Percentiles rank a stretch among this genome's conserved stretches.
Conservation (phyloP, 1,140 invertebrate species). For the Meloidogyne hapla region DNA sequence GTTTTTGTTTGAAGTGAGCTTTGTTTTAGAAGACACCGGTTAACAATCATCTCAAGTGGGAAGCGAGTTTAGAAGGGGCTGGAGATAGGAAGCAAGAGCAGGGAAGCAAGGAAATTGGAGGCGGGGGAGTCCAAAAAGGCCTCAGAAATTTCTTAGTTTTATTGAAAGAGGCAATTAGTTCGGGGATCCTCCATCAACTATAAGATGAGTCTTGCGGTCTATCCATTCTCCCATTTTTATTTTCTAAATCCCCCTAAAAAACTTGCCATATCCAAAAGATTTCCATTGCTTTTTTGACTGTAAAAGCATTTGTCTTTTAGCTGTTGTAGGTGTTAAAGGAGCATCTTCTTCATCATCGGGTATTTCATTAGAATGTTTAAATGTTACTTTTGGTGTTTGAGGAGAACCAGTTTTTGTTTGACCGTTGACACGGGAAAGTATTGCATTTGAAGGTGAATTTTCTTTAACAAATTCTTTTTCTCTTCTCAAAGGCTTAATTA, state of each 20-base stretch:
- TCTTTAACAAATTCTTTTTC: neutral
- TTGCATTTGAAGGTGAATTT: neutral
- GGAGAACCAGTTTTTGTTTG: neutral
- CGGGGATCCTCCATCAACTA: too few species aligned
- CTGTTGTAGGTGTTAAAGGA: neutral
- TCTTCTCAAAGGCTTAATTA: neutral
- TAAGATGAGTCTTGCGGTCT: too few species aligned
- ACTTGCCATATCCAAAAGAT: slow-evolving; percentile 7
- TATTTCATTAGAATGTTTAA: neutral
- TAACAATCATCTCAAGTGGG: too few species aligned
- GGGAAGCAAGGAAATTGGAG: too few species aligned
- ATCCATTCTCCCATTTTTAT: neutral
- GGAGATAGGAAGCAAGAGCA: too few species aligned
- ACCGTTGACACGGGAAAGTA: neutral
- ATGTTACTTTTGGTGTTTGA: neutral
- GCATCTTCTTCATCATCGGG: neutral
- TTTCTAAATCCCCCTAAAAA: neutral
- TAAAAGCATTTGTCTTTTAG: slow-evolving; percentile 10
- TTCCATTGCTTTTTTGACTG: slow-evolving; percentile 15
- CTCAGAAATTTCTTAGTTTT: too few species aligned
- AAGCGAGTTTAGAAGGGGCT: too few species aligned
- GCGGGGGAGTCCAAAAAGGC: too few species aligned
- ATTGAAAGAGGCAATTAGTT: too few species aligned
- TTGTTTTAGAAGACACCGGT: too few species aligned
- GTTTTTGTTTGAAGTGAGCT: too few species aligned